These are phyloP conservation scores for Gallinago jamesoni DNA, from an alignment of 2,113 vertebrate species.

Conservation along the genomic window DNA sequence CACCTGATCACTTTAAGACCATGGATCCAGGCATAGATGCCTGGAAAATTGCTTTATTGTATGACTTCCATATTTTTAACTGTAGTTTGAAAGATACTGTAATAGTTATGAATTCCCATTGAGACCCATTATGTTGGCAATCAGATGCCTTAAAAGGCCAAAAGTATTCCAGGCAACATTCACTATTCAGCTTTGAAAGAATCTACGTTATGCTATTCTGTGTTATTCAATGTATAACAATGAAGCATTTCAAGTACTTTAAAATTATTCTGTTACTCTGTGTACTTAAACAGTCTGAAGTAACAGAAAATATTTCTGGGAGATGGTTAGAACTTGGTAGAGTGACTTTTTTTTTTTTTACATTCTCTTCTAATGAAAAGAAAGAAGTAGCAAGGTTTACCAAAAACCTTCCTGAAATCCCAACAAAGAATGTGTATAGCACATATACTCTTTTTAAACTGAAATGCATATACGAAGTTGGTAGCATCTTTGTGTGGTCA, in stretches of 20 bases:
- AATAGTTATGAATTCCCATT: neutral
- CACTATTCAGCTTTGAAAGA: neutral
- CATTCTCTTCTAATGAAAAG: neutral
- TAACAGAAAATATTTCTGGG: slow-evolving; percentile 18
- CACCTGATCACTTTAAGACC: neutral
- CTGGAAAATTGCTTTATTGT: neutral
- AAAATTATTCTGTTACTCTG: neutral
- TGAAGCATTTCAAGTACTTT: neutral
- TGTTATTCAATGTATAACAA: neutral
- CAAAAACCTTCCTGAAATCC: neutral
- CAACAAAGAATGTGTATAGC: neutral
- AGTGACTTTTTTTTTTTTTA: neutral
- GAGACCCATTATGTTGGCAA: slow-evolving; percentile 9
- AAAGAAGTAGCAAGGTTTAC: neutral
- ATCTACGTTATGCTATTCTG: neutral
- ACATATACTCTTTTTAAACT: neutral
- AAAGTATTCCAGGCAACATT: neutral
- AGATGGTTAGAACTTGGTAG: neutral
- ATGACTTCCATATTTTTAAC: neutral
- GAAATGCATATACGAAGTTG: neutral
- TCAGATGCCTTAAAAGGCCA: neutral
- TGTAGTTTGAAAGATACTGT: neutral
- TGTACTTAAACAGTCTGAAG: neutral
- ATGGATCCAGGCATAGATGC: neutral
- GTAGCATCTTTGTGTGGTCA: neutral